These are phyloP conservation scores for Cryptocheilus praepositus DNA, from an alignment of 2,888 invertebrate species.

Conservation along the genomic window DNA sequence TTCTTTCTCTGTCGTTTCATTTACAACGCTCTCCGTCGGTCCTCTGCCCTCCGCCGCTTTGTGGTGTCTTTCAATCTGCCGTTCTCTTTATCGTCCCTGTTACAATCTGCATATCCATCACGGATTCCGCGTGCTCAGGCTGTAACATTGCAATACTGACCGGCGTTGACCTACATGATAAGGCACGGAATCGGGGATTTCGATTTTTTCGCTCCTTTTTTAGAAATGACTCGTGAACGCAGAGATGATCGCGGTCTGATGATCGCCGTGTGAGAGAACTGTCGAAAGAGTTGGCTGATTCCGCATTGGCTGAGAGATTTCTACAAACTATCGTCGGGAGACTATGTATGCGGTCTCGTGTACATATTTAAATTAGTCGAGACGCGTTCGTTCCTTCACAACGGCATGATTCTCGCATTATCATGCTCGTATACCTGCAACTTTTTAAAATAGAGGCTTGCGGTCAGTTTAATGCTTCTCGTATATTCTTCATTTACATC, in stretches of 20 bases:
- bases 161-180: conserved; percentile 29
- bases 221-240: too few species aligned
- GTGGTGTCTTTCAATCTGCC: neutral
- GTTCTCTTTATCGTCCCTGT: neutral
- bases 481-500: neutral
- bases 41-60: neutral
- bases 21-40: neutral
- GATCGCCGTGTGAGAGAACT: too few species aligned
- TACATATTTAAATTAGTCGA: neutral
- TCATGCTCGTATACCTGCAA: too few species aligned
- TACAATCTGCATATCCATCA: conserved; percentile 1
- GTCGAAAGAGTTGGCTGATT: too few species aligned
- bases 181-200: conserved; percentile 11
- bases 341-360: too few species aligned
- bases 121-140: conserved; percentile 12
- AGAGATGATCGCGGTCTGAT: too few species aligned
- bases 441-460: neutral
- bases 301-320: too few species aligned
- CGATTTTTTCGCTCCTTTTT: too few species aligned
- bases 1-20: neutral
- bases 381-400: neutral
- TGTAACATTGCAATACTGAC: conserved; percentile 18
- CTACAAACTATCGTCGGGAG: too few species aligned
- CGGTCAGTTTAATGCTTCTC: conserved; percentile 8
- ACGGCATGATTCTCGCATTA: too few species aligned